Conservation (phyloP, 2,113 vertebrate species). For the Podilymbus podiceps region DNA sequence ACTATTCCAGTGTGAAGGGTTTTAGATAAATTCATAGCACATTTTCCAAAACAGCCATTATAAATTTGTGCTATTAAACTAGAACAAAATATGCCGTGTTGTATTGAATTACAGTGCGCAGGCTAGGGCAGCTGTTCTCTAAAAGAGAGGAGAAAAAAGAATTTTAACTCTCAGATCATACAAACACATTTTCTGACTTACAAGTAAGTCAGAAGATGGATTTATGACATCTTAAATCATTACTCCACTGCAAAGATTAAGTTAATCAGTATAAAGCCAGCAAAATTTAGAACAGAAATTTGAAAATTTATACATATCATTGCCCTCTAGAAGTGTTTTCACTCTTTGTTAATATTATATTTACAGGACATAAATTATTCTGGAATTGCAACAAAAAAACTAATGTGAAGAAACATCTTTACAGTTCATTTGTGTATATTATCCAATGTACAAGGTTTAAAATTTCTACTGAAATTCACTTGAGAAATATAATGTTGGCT, state of each 20-base stretch:
- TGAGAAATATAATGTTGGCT: background rate
- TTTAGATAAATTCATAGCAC: slow-evolving; percentile 50
- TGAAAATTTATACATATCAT: background rate
- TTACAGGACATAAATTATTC: background rate
- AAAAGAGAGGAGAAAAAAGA: background rate
- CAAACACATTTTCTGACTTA: background rate
- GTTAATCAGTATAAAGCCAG: background rate
- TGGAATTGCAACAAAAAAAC: background rate
- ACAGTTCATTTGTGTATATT: background rate
- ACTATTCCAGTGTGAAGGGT: slow-evolving; percentile 47
- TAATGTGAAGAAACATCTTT: background rate
- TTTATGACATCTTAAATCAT: background rate
- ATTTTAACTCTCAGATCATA: background rate
- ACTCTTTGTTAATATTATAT: background rate
- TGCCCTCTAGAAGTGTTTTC: background rate
- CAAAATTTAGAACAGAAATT: background rate
- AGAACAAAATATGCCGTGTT: slow-evolving; percentile 30
- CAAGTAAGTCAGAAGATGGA: background rate
- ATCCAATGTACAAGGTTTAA: background rate
- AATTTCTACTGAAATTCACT: background rate
- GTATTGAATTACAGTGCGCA: slow-evolving; percentile 73
- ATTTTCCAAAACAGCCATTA: slow-evolving; percentile 76
- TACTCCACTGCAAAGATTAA: background rate
- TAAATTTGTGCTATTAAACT: slow-evolving; percentile 55
- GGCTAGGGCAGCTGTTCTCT: slow-evolving; percentile 78